phyloP scores from a whole-genome alignment of 2,113 vertebrate species.

The Hippopotamus amphibius region DNA sequence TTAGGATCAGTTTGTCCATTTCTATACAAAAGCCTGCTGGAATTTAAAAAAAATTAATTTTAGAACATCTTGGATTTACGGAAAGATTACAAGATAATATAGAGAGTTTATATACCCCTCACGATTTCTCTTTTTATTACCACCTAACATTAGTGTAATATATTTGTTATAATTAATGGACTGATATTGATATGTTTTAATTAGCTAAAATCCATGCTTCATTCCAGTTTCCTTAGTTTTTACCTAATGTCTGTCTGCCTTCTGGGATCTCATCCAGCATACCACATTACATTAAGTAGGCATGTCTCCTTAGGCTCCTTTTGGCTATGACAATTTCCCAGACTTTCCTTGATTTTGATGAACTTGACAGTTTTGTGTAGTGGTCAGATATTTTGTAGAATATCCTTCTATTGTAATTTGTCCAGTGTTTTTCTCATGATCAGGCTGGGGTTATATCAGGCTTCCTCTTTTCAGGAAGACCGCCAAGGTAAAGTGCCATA shows the following conservation, averaged over 20 bases:
- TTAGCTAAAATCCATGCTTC: not conserved
- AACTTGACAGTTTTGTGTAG: not conserved
- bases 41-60: not conserved
- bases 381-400: not conserved
- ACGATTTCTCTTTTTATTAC: not conserved
- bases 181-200: not conserved
- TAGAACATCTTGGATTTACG: not conserved
- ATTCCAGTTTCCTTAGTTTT: slow-evolving; percentile 27
- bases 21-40: not conserved
- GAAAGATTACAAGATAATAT: not conserved
- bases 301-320: not conserved
- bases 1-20: not conserved
- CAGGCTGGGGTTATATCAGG: not conserved
- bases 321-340: slow-evolving; percentile 1
- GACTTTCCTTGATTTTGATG: not conserved
- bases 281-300: not conserved
- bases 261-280: not conserved
- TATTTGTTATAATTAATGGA: not conserved
- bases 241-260: not conserved
- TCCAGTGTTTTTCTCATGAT: not conserved
- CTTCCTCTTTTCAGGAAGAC: not conserved
- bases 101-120: not conserved
- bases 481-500: not conserved
- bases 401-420: not conserved
- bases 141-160: not conserved